phyloP scores from a whole-genome alignment of 2,113 vertebrate genomes.

The Trematomus loennbergii region DNA sequence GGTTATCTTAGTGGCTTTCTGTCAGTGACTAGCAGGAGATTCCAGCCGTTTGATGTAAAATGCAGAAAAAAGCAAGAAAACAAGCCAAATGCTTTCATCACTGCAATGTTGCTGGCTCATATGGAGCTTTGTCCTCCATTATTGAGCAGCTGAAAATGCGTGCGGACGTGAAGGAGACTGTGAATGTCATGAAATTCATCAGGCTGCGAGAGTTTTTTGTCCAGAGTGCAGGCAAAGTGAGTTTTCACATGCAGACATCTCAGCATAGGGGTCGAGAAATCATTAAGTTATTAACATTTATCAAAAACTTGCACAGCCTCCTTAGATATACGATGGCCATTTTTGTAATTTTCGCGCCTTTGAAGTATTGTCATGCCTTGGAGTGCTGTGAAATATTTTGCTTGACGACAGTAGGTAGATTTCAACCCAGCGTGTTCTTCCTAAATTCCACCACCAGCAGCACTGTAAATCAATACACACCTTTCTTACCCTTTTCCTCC shows the following conservation, averaged over 20 bases:
- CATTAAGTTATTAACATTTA: conserved; percentile 51
- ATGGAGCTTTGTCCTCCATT: conserved; percentile 29
- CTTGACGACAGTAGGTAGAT: conserved; percentile 45
- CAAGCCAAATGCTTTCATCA: conserved; percentile 5
- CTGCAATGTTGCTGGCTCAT: conserved; percentile 27
- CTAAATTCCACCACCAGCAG: conserved; percentile 29
- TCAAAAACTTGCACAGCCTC: conserved; percentile 15
- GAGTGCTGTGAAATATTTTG: conserved; percentile 44
- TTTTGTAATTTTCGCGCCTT: conserved; percentile 16
- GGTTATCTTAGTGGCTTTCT: background rate
- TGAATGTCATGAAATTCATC: conserved; percentile 66
- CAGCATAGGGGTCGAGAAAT: conserved; percentile 1
- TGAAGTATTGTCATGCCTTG: conserved; percentile 49
- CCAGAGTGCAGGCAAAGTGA: conserved; percentile 17
- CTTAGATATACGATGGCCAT: background rate
- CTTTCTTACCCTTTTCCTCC: conserved; percentile 67
- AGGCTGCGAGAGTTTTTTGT: conserved; percentile 14
- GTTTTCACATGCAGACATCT: conserved; percentile 39
- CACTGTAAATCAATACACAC: conserved; percentile 71
- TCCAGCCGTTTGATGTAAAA: conserved; percentile 12
- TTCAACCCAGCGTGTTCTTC: conserved; percentile 7
- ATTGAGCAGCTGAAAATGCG: conserved; percentile 41
- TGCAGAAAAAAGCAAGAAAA: conserved; percentile 3
- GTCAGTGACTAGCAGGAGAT: background rate
- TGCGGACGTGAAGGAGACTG: conserved; percentile 60